These are phyloP conservation scores for Halictus ligatus DNA, from an alignment of 2,888 invertebrate genomes.

Conservation along the genomic window DNA sequence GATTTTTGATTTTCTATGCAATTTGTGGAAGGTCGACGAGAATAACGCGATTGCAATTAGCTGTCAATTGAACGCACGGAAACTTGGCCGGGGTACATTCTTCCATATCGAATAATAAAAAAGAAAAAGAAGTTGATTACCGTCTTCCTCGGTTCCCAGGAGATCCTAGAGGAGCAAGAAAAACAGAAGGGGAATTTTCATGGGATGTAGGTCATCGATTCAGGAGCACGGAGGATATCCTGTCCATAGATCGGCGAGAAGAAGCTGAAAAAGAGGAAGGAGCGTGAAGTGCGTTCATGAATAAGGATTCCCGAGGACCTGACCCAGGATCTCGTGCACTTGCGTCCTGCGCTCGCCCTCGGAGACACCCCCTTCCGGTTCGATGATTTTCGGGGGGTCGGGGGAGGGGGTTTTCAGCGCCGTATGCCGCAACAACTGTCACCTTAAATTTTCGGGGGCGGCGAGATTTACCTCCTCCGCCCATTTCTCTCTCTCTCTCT, in stretches of 20 bases:
- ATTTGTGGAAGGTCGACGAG: neutral
- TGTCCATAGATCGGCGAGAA: conserved; percentile 75
- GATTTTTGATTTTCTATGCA: neutral
- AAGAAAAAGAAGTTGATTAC: conserved; percentile 28
- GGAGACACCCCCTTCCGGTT: conserved; percentile 82
- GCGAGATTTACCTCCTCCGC: conserved; percentile 35
- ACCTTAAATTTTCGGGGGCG: conserved; percentile 56
- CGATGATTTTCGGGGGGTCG: conserved; percentile 69
- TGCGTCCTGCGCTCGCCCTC: conserved; percentile 75
- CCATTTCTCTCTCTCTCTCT: neutral
- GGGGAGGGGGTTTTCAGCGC: conserved; percentile 45
- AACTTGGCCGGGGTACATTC: neutral
- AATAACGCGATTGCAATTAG: neutral
- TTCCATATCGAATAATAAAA: neutral
- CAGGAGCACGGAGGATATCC: conserved; percentile 79
- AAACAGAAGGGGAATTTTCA: conserved; percentile 61
- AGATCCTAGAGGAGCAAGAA: conserved; percentile 45
- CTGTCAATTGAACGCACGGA: neutral
- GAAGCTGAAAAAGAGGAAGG: conserved; percentile 60
- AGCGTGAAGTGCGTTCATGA: conserved; percentile 74
- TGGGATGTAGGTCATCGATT: conserved; percentile 80
- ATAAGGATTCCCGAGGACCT: conserved; percentile 72
- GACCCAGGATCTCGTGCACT: conserved; percentile 76
- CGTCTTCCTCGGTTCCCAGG: conserved; percentile 70
- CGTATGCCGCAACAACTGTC: conserved; percentile 71